These are phyloP conservation scores for Loris lydekkerianus DNA, from an alignment of 2,797 vertebrate genomes.

Conservation along the genomic window DNA sequence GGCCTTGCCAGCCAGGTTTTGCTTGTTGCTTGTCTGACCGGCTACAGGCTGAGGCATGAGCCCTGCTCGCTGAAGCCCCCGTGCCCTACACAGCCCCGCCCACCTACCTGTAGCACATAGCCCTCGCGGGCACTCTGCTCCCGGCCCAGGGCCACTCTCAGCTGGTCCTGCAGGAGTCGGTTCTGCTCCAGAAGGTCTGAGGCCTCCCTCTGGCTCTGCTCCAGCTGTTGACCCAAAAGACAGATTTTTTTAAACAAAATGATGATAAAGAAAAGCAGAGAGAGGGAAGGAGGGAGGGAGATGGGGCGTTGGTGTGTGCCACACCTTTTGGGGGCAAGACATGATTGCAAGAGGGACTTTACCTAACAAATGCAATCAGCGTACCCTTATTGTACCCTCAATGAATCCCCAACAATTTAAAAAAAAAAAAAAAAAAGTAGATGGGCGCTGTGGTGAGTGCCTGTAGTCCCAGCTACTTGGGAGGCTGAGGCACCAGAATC, in stretches of 20 bases:
- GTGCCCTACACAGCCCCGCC: background rate
- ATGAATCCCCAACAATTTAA: no score
- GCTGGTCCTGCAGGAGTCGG: conserved; percentile 94
- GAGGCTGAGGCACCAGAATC: no score
- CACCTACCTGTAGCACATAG: conserved; percentile 96
- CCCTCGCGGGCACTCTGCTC: conserved; percentile 96
- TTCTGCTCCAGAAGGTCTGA: conserved; percentile 96
- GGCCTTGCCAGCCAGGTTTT: background rate
- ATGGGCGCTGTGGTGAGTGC: no score
- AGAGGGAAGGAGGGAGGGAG: no score
- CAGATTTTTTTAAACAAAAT: conserved; percentile 29
- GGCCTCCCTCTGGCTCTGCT: conserved; percentile 96
- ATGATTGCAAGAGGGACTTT: no score
- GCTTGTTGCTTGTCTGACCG: conserved; percentile 30
- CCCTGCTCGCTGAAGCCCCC: conserved; percentile 56
- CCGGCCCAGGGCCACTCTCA: conserved; percentile 94
- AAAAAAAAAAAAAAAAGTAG: no score
- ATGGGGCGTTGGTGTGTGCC: no score
- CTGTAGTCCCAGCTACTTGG: no score
- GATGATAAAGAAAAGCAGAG: background rate
- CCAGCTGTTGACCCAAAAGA: conserved; percentile 90
- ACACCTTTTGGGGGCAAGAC: no score
- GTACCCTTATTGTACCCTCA: no score
- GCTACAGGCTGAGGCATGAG: accelerated
- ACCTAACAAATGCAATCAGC: no score